Evolutionary conservation across 2,888 invertebrate genomes (phyloP), one percentile per base, ranked within the genome.

Genomic region (Macroteleia sp.): DNA sequence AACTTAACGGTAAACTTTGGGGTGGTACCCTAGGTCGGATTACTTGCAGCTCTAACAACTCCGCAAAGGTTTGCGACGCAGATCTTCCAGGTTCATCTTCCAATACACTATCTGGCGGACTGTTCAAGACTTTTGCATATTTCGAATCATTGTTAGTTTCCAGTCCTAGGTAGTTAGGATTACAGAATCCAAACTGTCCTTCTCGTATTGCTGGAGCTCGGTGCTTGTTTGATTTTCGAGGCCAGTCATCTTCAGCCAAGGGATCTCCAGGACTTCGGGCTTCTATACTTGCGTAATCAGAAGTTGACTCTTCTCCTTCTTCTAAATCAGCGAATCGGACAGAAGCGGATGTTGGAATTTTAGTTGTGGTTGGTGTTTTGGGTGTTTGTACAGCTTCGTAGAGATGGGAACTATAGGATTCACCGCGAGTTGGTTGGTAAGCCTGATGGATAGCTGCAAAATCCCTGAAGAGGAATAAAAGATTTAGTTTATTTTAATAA

Each of bases 271-370:
- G 91, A 85, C 91, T 91, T 14, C 91, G 85, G 0, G 93, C 93
- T 89, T 95, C 96, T 50, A 95, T 95, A 86, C 95, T 95, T 59
- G 95, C 95, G 89, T 96, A 96, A 86, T 96, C 96, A 3, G 96
- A 95, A 0, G 96, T 95, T 0, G 95, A 95, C 81, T 94, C 94
- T 69, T 94, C 93, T 44, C 93, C 92, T 16, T 92, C 92, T 19
- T 92, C 91, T n/a, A 92, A 88, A 76, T 91, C 90, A 8, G 93
- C 93, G 83, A 94, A 94, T 64, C 94, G 91, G 2, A 94, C 94
- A 3, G 94, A 94, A 1, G 94, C 94, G 0, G 92, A 93, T 67
- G 92, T 93, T 2, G 94, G 92, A 77, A 94, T 92, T 57, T 90
- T 90, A 3, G 88, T 87, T 9, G 88, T 84, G 20, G 89, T 88